phyloP scores from a whole-genome alignment of 2,888 invertebrate species.

The Calliopum simillimum region DNA sequence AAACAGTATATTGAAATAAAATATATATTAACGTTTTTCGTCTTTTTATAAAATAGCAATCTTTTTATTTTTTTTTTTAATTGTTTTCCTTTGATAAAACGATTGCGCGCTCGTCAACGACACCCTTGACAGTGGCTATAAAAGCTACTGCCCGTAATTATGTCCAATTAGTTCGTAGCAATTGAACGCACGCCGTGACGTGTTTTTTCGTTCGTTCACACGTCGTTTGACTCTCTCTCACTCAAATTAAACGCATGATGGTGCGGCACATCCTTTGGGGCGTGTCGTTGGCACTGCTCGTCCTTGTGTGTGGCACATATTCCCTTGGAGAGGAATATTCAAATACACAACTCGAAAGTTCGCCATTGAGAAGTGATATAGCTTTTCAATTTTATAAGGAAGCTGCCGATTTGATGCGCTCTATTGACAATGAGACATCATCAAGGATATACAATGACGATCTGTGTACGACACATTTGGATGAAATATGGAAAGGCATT shows the following conservation, averaged over 20 bases:
- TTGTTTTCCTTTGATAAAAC: no score
- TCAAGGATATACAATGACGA: slow-evolving; percentile 42
- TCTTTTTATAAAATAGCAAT: no score
- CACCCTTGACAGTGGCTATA: slow-evolving; percentile 46
- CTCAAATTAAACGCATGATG: slow-evolving; percentile 36
- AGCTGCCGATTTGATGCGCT: slow-evolving; percentile 44
- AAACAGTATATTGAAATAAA: no score
- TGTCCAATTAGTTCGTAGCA: slow-evolving; percentile 46
- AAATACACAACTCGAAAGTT: slow-evolving; percentile 40
- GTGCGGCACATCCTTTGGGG: slow-evolving; percentile 45
- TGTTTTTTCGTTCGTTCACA: slow-evolving; percentile 25
- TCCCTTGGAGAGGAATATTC: slow-evolving; percentile 41
- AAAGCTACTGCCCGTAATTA: slow-evolving; percentile 45
- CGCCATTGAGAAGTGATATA: slow-evolving; percentile 54
- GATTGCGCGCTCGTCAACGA: background rate
- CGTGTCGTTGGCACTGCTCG: slow-evolving; percentile 46
- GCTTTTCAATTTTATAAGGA: slow-evolving; percentile 57
- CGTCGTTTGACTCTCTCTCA: slow-evolving; percentile 10
- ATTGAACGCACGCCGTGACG: slow-evolving; percentile 31
- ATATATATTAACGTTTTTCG: no score
- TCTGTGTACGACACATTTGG: slow-evolving; percentile 55
- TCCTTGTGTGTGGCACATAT: slow-evolving; percentile 42
- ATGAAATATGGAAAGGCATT: slow-evolving; percentile 53
- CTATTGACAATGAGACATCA: slow-evolving; percentile 34
- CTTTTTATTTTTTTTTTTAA: no score